Percentiles rank a stretch among this genome's conserved stretches.
phyloP scores from a whole-genome alignment of 1,140 invertebrate genomes.

The Formica selysi region DNA sequence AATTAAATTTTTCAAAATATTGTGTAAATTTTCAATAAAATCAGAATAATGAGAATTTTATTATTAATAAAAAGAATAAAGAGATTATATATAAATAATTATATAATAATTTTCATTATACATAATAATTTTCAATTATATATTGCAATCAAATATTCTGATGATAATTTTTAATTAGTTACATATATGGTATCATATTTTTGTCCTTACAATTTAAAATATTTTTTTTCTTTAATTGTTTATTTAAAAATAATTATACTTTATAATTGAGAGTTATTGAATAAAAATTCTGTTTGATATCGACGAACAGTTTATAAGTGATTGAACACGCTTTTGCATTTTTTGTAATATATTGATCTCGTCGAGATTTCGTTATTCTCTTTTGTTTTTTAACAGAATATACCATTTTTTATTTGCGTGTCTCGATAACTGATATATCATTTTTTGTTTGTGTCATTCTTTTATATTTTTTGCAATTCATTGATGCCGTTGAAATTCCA shows the following conservation, averaged over 20 bases:
- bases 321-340: conserved; percentile 3
- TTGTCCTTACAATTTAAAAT: background rate
- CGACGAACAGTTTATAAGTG: conserved; percentile 8
- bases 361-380: background rate
- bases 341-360: conserved; percentile 4
- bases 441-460: no score
- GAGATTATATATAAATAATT: no score
- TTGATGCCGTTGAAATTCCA: conserved; percentile 18
- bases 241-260: background rate
- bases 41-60: background rate
- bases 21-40: background rate
- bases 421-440: conserved; percentile 3
- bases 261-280: background rate
- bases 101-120: no score
- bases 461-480: background rate
- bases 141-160: background rate
- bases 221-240: background rate
- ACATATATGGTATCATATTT: background rate
- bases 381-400: conserved; percentile 11
- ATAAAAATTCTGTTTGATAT: background rate
- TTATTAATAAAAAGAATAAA: no score
- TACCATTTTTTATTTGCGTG: background rate
- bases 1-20: conserved; percentile 26
- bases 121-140: background rate
- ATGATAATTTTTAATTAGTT: background rate